These are phyloP conservation scores for Strix uralensis DNA, from an alignment of 2,113 vertebrate species.

Conservation along the genomic window DNA sequence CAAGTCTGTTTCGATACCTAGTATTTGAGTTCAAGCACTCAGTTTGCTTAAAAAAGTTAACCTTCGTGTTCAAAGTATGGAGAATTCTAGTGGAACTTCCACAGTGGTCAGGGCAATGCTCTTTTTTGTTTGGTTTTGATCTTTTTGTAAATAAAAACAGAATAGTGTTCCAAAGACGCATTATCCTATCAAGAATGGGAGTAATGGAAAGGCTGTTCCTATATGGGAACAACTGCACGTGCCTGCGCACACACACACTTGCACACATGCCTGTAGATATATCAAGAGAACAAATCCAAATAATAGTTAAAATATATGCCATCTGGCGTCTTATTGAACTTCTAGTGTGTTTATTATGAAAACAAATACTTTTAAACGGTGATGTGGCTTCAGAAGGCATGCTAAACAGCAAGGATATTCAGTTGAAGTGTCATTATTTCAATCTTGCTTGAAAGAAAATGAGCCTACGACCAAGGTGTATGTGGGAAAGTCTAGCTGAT, in stretches of 20 bases:
- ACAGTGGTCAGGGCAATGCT: not conserved
- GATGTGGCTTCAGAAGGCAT: not conserved
- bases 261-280: not conserved
- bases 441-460: not conserved
- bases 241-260: not conserved
- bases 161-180: not conserved
- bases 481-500: not conserved
- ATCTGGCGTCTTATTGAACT: not conserved
- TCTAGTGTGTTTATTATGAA: not conserved
- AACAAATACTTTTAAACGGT: not conserved
- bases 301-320: not conserved
- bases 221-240: not conserved
- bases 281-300: not conserved
- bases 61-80: not conserved
- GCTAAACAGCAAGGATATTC: not conserved
- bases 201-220: not conserved
- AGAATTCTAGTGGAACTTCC: not conserved
- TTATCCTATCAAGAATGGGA: not conserved
- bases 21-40: not conserved
- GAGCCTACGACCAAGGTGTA: not conserved
- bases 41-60: not conserved
- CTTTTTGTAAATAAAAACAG: not conserved
- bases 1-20: not conserved
- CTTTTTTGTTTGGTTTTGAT: not conserved
- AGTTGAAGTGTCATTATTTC: not conserved